Evolutionary conservation across 2,888 invertebrate genomes (phyloP), one percentile per base, ranked within the genome.

Genomic region (Melipona beecheii): DNA sequence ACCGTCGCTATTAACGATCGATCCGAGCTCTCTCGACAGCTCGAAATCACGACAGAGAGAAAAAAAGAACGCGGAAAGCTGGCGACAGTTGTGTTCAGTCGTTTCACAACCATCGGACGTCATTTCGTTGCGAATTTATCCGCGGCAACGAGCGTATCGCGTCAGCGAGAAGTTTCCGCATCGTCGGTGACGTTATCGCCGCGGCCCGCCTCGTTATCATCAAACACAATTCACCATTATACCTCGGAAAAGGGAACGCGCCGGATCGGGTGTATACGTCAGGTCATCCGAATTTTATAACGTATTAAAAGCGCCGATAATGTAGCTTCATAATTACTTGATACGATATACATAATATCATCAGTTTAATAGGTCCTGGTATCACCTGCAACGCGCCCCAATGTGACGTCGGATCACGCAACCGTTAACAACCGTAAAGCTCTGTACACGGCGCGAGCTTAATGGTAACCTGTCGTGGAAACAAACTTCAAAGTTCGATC

Each of bases 241-340:
- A 81, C 79, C 81, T 81, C 81, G 75, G 78, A 77, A 43, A 77
- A 36, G 52, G 36, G n/a, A 52, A 4, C 31, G 27, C 43, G n/a
- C 6, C 21, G 43, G n/a, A 24, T 36, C 84, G 80, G 72, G 50
- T 69, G 60, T n/a, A n/a, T 74, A 27, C 36, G 43, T 60, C 43
- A 19, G 69, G 66, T 52, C 74, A 69, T 84, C 75, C 66, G 68
- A 87, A 87, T 88, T 87, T 87, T 87, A 80, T 81, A 87, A 77
- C 86, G 75, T 68, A 84, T 86, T 86, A 84, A 87, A 87, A 87
- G 86, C 88, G 49, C 36, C 78, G 84, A 80, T 86, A 84, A 87
- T 84, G 76, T 70, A 79, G 81, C 52, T 65, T 58, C 81, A 60
- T 87, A 86, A 87, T 87, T 82, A 78, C 86, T 65, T 83, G 78